phyloP scores from a whole-genome alignment of 2,113 vertebrate genomes.

The Misgurnus anguillicaudatus region DNA sequence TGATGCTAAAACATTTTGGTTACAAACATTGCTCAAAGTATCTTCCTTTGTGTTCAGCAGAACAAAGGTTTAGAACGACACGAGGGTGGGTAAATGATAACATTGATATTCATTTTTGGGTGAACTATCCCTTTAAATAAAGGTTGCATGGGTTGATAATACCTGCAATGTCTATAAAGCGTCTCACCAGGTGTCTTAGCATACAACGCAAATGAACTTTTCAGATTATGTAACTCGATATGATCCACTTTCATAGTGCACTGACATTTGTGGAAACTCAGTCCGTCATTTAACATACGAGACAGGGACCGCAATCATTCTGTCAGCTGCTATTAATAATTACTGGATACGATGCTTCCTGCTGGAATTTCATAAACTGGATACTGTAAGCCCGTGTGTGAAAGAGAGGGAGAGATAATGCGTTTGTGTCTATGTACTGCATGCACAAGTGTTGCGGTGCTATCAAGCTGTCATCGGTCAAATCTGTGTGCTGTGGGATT shows the following conservation, averaged over 20 bases:
- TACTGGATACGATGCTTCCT: neutral
- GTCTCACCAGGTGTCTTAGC: neutral
- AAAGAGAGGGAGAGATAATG: neutral
- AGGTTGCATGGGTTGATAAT: neutral
- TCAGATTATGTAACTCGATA: slow-evolving; percentile 15
- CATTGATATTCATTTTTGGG: too few species aligned
- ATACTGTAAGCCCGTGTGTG: slow-evolving; percentile 26
- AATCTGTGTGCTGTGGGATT: slow-evolving; percentile 21
- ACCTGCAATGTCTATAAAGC: neutral
- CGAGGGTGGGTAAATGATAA: too few species aligned
- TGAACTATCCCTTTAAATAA: too few species aligned
- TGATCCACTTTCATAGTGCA: slow-evolving; percentile 24
- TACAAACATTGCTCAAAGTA: neutral
- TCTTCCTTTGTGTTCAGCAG: neutral
- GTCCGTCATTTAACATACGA: slow-evolving; percentile 27
- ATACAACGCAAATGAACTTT: slow-evolving; percentile 9
- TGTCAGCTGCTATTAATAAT: slow-evolving; percentile 26
- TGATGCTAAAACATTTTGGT: too few species aligned
- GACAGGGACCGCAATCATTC: slow-evolving; percentile 30
- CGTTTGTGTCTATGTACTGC: neutral
- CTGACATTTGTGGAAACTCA: slow-evolving; percentile 16
- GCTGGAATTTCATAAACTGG: neutral
- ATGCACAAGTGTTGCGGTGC: neutral
- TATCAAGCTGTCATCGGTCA: slow-evolving; percentile 44
- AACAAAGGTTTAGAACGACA: neutral